phyloP scores from a whole-genome alignment of 2,797 vertebrate genomes.

The Channallabes apus region DNA sequence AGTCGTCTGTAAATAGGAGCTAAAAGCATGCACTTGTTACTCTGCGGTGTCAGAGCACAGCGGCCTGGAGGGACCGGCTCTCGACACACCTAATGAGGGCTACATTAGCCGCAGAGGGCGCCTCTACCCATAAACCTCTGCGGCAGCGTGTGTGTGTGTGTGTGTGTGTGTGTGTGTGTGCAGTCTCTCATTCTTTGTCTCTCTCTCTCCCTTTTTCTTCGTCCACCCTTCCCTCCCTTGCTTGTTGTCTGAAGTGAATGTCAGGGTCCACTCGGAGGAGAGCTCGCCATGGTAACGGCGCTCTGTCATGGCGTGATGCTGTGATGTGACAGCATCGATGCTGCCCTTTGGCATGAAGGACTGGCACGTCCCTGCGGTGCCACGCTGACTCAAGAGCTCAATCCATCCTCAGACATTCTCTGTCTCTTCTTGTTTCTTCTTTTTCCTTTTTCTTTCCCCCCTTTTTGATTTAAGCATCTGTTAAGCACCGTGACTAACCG shows the following conservation, averaged over 20 bases:
- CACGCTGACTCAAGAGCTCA: background rate
- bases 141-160: conserved; percentile 33
- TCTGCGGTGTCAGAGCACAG: conserved; percentile 31
- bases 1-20: conserved; percentile 33
- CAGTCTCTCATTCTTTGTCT: background rate
- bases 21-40: conserved; percentile 27
- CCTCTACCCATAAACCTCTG: conserved; percentile 35
- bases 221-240: conserved; percentile 5
- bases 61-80: conserved; percentile 36
- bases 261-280: conserved; percentile 41
- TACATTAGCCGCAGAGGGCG: conserved; percentile 40
- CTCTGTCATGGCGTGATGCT: conserved; percentile 30
- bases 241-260: conserved; percentile 32
- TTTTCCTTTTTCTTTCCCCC: background rate
- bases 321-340: conserved; percentile 30
- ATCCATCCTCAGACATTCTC: conserved; percentile 20
- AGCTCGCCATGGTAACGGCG: conserved; percentile 41
- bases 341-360: conserved; percentile 38
- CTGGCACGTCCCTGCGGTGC: conserved; percentile 14
- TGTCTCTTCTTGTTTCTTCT: background rate
- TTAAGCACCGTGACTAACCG: conserved; percentile 46
- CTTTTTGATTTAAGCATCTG: conserved; percentile 37
- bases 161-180: conserved; percentile 36
- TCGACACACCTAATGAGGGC: conserved; percentile 46
- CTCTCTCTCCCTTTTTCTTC: background rate